Conservation (phyloP, 2,797 vertebrate genomes). For the Heterohyrax brucei region DNA sequence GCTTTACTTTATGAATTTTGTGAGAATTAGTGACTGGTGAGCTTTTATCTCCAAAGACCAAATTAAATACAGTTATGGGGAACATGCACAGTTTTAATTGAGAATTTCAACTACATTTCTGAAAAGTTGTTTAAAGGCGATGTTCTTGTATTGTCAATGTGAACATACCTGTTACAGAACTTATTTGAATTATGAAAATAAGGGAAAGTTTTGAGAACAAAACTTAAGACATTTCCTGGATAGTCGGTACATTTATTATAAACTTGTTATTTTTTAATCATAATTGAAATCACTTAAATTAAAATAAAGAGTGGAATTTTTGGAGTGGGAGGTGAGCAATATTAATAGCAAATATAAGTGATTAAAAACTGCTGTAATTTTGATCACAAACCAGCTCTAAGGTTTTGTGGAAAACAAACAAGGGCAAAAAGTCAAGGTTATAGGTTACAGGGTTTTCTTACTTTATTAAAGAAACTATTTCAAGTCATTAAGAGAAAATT, state of each 20-base stretch:
- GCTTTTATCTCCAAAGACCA: neutral
- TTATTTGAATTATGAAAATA: neutral
- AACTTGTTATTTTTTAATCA: neutral
- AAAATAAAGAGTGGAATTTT: neutral
- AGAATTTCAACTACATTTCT: neutral
- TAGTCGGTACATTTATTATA: slow-evolving; percentile 3
- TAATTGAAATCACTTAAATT: slow-evolving; percentile 9
- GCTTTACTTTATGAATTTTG: neutral
- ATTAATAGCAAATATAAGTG: neutral
- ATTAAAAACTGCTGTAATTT: too few relatives aligned
- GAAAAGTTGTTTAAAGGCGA: neutral
- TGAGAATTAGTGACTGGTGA: neutral
- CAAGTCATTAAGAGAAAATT: too few relatives aligned
- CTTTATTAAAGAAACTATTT: too few relatives aligned
- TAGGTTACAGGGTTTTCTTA: too few relatives aligned
- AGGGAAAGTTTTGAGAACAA: slow-evolving; percentile 27
- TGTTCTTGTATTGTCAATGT: neutral
- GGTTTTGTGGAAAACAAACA: too few relatives aligned
- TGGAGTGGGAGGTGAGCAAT: neutral
- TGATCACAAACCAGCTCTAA: too few relatives aligned
- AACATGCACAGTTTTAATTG: neutral
- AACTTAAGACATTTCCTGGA: neutral
- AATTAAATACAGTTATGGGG: neutral
- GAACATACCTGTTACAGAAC: neutral
- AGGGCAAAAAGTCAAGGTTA: too few relatives aligned